Percentiles rank a stretch among this genome's conserved stretches.
Evolutionary conservation across 2,113 vertebrate species (phyloP).

Genomic region (Petrocephalus zakoni): DNA sequence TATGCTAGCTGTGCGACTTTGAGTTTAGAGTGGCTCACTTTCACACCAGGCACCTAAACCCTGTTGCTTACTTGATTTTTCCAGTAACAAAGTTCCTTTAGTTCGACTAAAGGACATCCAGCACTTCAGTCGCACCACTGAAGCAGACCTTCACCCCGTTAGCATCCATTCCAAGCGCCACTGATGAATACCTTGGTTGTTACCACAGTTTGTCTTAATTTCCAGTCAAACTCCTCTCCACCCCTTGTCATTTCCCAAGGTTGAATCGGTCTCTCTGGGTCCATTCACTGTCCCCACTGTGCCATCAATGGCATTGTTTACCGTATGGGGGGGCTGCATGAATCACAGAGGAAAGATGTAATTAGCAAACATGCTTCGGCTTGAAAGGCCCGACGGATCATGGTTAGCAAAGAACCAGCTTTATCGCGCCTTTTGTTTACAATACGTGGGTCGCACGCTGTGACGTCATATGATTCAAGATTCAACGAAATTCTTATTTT

Average conservation of each 20-base stretch:
- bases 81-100: not conserved
- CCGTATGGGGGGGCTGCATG: not conserved
- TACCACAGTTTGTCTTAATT: not conserved
- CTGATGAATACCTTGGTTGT: not conserved
- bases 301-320: not conserved
- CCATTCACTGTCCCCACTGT: not conserved
- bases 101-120: not conserved
- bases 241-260: not conserved
- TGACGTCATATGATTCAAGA: not conserved
- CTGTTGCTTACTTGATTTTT: not conserved
- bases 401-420: not conserved
- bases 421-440: not conserved
- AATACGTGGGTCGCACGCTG: not conserved
- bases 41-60: not conserved
- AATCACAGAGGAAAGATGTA: not conserved
- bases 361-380: not conserved
- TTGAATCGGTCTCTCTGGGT: not conserved
- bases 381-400: not conserved
- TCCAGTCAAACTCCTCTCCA: not conserved
- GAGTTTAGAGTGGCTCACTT: not conserved
- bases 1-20: not conserved
- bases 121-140: not conserved
- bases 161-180: not conserved
- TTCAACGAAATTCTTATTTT: not conserved
- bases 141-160: not conserved